Conservation (phyloP, 2,888 invertebrate genomes). For the Bruchidius siliquastri region DNA sequence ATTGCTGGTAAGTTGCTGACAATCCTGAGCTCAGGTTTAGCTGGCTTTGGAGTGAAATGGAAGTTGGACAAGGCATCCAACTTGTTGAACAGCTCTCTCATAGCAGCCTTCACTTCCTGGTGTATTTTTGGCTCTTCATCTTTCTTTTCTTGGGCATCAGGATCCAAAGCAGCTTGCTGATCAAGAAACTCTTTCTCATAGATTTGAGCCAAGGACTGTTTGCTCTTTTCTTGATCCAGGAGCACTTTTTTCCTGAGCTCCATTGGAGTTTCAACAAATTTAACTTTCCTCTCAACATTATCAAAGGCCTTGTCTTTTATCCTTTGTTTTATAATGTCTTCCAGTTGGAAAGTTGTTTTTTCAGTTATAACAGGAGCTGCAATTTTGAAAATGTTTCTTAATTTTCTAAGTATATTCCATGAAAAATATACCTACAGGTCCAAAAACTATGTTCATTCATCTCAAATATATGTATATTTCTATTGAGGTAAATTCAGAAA, state of each 20-base stretch:
- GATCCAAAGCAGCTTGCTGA: constrained; percentile 57
- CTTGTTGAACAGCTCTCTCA: constrained; percentile 75
- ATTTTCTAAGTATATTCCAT: too few relatives aligned
- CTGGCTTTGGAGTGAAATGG: constrained; percentile 87
- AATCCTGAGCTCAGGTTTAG: constrained; percentile 82
- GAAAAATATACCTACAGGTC: too few relatives aligned
- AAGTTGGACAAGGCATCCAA: constrained; percentile 91
- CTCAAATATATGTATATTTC: too few relatives aligned
- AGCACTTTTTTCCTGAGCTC: constrained; percentile 84
- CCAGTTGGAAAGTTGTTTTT: constrained; percentile 78
- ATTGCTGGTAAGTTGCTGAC: constrained; percentile 88
- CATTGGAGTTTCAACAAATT: constrained; percentile 74
- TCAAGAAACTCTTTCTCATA: constrained; percentile 85
- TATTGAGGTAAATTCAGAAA: too few relatives aligned
- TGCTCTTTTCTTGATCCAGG: constrained; percentile 91
- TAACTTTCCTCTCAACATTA: constrained; percentile 83
- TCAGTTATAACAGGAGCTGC: constrained; percentile 85
- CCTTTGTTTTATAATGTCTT: constrained; percentile 85
- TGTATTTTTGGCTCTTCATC: constrained; percentile 72
- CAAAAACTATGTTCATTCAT: too few relatives aligned
- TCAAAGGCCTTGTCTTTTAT: constrained; percentile 94
- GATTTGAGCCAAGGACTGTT: constrained; percentile 86
- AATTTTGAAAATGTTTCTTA: not conserved
- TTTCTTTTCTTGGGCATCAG: constrained; percentile 53
- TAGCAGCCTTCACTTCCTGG: constrained; percentile 67